These are phyloP conservation scores for Oophaga sylvatica DNA, from an alignment of 2,797 vertebrate species.

Conservation along the genomic window DNA sequence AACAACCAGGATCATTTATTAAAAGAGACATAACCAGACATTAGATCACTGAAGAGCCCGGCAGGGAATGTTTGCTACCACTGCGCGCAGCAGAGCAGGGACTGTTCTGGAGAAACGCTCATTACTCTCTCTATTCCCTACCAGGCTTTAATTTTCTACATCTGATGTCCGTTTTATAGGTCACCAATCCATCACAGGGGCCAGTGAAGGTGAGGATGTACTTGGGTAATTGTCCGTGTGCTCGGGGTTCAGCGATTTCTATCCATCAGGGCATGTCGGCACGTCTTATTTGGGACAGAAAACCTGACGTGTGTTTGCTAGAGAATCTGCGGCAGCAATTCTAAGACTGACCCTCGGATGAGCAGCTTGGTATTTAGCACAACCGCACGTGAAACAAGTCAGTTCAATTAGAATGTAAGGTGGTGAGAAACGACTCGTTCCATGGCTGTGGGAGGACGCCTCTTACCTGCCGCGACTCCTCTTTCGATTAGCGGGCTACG, in stretches of 20 bases:
- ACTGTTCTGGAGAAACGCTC: not conserved
- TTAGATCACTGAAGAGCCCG: slow-evolving; percentile 41
- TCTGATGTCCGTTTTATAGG: slow-evolving; percentile 40
- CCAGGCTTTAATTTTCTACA: slow-evolving; percentile 35
- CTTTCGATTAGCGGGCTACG: too few species aligned
- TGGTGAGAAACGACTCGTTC: too few species aligned
- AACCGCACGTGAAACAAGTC: too few species aligned
- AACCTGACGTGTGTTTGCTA: too few species aligned
- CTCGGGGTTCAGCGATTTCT: not conserved
- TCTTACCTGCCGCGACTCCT: too few species aligned
- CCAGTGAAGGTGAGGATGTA: slow-evolving; percentile 1
- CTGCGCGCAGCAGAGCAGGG: not conserved
- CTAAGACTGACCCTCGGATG: too few species aligned
- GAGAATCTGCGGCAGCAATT: too few species aligned
- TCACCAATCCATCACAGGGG: slow-evolving; percentile 11
- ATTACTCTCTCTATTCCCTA: slow-evolving; percentile 39
- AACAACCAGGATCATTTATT: slow-evolving; percentile 55
- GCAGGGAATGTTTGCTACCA: slow-evolving; percentile 37
- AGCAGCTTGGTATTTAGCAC: too few species aligned
- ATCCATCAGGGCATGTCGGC: not conserved
- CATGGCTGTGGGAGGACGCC: too few species aligned
- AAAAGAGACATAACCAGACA: slow-evolving; percentile 50
- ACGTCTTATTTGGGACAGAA: not conserved
- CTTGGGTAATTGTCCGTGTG: not conserved
- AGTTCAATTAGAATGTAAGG: too few species aligned